A percentile compares a stretch with the other conserved stretches of the same genome.
phyloP scores from a whole-genome alignment of 2,113 vertebrate species.

The Arizona elegans region DNA sequence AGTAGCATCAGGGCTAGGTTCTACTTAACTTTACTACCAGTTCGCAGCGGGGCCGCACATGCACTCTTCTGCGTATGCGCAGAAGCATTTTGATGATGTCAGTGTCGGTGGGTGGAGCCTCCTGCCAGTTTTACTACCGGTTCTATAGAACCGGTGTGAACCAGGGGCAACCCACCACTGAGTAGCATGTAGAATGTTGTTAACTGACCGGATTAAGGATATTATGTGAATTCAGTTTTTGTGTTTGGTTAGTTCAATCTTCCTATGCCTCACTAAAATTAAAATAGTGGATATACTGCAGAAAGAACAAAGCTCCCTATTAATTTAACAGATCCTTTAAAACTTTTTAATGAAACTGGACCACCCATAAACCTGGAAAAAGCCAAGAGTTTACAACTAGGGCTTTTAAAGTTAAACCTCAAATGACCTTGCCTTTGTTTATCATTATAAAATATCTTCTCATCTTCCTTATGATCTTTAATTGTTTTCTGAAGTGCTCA shows the following conservation, averaged over 20 bases:
- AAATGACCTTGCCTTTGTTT: constrained; percentile 29
- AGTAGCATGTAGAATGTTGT: neutral
- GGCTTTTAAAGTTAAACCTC: constrained; percentile 24
- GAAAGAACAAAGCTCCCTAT: constrained; percentile 14
- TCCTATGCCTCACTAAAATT: constrained; percentile 25
- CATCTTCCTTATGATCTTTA: constrained; percentile 7
- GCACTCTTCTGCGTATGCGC: too few relatives aligned
- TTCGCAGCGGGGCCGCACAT: too few relatives aligned
- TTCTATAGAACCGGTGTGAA: too few relatives aligned
- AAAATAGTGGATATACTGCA: neutral
- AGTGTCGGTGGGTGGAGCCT: too few relatives aligned
- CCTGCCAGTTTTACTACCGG: too few relatives aligned
- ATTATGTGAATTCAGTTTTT: neutral
- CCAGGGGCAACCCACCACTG: too few relatives aligned
- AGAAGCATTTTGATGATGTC: too few relatives aligned
- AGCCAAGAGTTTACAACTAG: constrained; percentile 40
- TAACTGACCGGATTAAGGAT: neutral
- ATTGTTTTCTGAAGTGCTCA: constrained; percentile 26
- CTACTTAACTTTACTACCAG: too few relatives aligned
- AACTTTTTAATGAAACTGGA: constrained; percentile 20
- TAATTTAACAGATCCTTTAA: constrained; percentile 20
- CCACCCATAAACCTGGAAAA: constrained; percentile 45
- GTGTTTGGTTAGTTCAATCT: constrained; percentile 38
- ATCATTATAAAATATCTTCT: constrained; percentile 28
- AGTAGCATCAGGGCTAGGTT: neutral